Evolutionary conservation across 1,140 invertebrate species (phyloP), one percentile per base, ranked within the genome.

Genomic region (Drosophila azteca): DNA sequence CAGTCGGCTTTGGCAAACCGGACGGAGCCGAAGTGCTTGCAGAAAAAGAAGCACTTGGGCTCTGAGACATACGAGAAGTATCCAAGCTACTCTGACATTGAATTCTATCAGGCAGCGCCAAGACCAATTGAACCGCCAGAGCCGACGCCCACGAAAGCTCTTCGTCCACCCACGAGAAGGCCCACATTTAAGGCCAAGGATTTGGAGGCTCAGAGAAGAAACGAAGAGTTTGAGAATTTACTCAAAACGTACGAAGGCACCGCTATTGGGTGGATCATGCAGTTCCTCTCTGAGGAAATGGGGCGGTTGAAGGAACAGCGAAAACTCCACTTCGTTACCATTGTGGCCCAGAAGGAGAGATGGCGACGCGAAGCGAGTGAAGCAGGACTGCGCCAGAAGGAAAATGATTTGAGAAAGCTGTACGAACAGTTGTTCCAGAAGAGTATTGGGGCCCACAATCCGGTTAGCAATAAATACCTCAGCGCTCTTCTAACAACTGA

Each of bases 371-470:
- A 96, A 89, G 95, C 95, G 0, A 93, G 92, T 59, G 95, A 96
- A 90, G 94, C 94, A 54, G 95, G 95, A 9, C 84, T 93, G 41
- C 89, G 95, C 15, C 95, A 96, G 77, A 91, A 93, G 29, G 95
- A 96, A 80, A 93, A 94, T 65, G 90, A 94, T 65, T 83, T 94
- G 63, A 91, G 95, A 20, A 72, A 93, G 54, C 93, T 95, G 76
- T 94, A 95, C 52, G 95, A 96, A 78, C 95, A 96, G 91, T 93
- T 96, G 52, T 96, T 95, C 45, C 79, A 91, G 51, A 41, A 65
- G 5, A 53, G 31, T 17, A 64, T 73, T 52, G 93, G 94, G 77
- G 75, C 48, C 93, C 94, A 95, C 77, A 49, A 93, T 94, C 92
- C 93, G 92, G n/a, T 93, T 92, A 8, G 94, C 94, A 3, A 94